Base-by-base conservation (phyloP, 2,797 vertebrate species). In the Enteromius thamalakanensis region DNA sequence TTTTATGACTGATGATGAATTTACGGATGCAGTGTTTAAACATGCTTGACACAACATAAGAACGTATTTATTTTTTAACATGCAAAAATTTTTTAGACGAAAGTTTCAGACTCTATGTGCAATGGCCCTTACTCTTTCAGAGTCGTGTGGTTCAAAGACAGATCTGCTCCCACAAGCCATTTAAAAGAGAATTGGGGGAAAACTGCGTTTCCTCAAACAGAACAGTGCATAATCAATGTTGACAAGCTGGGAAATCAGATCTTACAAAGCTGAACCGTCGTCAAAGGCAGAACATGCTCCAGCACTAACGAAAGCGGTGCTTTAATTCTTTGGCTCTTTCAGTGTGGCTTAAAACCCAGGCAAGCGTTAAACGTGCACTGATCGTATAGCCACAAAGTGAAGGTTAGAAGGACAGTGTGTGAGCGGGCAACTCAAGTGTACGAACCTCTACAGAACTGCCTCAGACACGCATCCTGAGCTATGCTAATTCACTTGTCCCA, bases 261-360 rank as follows among this genome's bases (percentile, higher is more conserved):
- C 26, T 4, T 6, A 87, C 91, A 45, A 68, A 70, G 87, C 90
- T 75, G 60, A 76, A 88, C 83, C 89, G 87, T 91, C 92, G 85
- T 14, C 87, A 93, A 55, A 67, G 60, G 92, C 91, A 92, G 82
- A 86, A 90, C 87, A 87, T 82, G 90, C 89, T 90, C 91, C 90
- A 90, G 72, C 87, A 89, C 92, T 92, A 91, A 93, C 92, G 90
- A 93, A 93, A 92, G 91, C 89, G 89, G 87, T 21, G 86, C 89
- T 90, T 93, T 92, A 92, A 92, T 92, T 93, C 19, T 7, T 76
- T 40, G 79, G 62, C 45, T 64, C 37, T 84, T 71, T 53, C 75
- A 68, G 68, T 37, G 26, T 42, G 80, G 82, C 83, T 85, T 85
- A 80, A 77, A 79, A 86, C 81, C 81, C 83, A 82, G 26, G 71